Conservation (phyloP, 1,140 invertebrate species). For the Drosophila truncata region DNA sequence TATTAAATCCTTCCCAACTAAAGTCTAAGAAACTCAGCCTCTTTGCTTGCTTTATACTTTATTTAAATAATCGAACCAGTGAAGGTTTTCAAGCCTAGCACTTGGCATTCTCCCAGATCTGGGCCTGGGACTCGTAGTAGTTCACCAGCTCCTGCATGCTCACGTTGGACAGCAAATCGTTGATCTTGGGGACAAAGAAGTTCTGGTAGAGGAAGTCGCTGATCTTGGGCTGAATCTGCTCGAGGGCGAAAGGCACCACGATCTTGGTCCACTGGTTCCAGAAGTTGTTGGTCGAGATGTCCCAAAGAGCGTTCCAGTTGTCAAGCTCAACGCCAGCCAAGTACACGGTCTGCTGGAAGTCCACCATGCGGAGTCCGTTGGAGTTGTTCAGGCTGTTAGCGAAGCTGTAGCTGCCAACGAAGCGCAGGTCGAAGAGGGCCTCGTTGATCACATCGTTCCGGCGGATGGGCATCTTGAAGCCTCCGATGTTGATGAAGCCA, state of each 20-base stretch:
- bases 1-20: not conserved
- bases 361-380: conserved; percentile 43
- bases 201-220: conserved; percentile 30
- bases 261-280: conserved; percentile 31
- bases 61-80: not conserved
- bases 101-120: conserved; percentile 21
- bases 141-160: conserved; percentile 44
- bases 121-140: conserved; percentile 5
- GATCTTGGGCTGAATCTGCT: conserved; percentile 53
- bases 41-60: not conserved
- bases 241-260: conserved; percentile 3
- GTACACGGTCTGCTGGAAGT: conserved; percentile 56
- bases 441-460: conserved; percentile 60
- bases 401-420: conserved; percentile 59
- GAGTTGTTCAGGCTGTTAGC: conserved; percentile 48
- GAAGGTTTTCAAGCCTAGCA: not conserved
- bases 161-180: conserved; percentile 38
- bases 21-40: not conserved
- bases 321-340: conserved; percentile 46
- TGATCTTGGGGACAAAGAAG: conserved; percentile 35
- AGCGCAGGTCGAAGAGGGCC: conserved; percentile 57
- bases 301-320: conserved; percentile 67
- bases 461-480: conserved; percentile 28
- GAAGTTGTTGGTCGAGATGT: conserved; percentile 62
- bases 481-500: conserved; percentile 42